These are phyloP conservation scores for Osedax frankpressi DNA, from an alignment of 2,888 invertebrate species.

Conservation along the genomic window DNA sequence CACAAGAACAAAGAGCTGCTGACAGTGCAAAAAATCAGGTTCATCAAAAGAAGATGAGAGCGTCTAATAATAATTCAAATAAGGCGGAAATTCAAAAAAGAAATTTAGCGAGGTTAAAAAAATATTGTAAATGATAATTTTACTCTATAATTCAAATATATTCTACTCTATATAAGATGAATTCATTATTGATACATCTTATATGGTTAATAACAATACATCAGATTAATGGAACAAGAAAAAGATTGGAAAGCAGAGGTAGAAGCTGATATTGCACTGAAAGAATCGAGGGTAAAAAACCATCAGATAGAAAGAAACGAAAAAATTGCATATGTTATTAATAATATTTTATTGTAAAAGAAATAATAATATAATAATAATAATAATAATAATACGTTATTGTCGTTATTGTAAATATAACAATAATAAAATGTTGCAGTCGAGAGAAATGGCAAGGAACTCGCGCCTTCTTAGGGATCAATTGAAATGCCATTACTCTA, in stretches of 20 bases:
- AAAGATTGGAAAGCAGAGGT: slow-evolving; percentile 27
- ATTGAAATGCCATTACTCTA: slow-evolving; percentile 31
- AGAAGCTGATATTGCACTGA: slow-evolving; percentile 27
- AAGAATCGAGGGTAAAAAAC: slow-evolving; percentile 25
- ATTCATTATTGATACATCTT: background rate
- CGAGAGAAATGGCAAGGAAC: slow-evolving; percentile 34
- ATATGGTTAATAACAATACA: background rate
- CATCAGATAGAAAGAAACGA: slow-evolving; percentile 26
- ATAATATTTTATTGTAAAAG: too few relatives aligned
- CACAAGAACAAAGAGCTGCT: slow-evolving; percentile 31
- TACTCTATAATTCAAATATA: too few relatives aligned
- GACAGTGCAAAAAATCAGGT: slow-evolving; percentile 31
- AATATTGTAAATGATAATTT: background rate
- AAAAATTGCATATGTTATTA: slow-evolving; percentile 23
- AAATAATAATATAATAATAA: background rate
- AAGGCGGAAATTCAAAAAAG: background rate
- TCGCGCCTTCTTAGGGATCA: slow-evolving; percentile 35
- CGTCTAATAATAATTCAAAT: slow-evolving; percentile 12
- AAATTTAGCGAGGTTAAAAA: background rate
- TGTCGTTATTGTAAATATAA: slow-evolving; percentile 27
- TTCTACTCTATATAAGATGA: background rate
- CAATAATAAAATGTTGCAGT: slow-evolving; percentile 28
- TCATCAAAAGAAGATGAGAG: slow-evolving; percentile 32
- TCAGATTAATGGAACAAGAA: slow-evolving; percentile 26
- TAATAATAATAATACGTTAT: slow-evolving; percentile 18